Evolutionary conservation across 2,888 invertebrate species (phyloP).

Genomic region (Priocnemis perturbator): DNA sequence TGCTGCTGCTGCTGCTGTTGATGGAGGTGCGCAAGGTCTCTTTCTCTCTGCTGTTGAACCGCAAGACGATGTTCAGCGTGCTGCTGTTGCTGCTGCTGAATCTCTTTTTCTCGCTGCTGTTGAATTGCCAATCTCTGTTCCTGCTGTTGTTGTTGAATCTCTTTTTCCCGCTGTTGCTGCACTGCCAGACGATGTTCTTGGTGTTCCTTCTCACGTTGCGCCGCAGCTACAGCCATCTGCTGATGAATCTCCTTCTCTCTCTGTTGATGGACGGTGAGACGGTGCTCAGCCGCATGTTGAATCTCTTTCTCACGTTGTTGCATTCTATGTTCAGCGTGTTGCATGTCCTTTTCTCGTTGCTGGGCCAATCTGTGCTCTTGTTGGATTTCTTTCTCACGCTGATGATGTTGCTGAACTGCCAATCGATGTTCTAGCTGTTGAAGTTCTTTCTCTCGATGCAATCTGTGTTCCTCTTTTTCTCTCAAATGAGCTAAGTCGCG

Average conservation of each 20-base stretch:
- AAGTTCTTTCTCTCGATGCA: constrained; percentile 71
- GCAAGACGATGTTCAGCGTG: constrained; percentile 64
- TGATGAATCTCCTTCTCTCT: constrained; percentile 73
- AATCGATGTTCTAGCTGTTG: constrained; percentile 66
- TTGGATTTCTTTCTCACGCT: constrained; percentile 70
- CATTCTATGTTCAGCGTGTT: constrained; percentile 60
- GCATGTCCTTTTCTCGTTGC: constrained; percentile 64
- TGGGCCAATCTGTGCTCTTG: constrained; percentile 61
- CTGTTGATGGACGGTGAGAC: constrained; percentile 62
- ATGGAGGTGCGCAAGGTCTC: constrained; percentile 70
- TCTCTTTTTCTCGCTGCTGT: constrained; percentile 66
- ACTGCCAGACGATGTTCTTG: constrained; percentile 66
- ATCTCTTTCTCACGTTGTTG: constrained; percentile 65
- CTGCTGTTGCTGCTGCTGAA: constrained; percentile 64
- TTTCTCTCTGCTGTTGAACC: constrained; percentile 65
- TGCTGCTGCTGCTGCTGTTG: constrained; percentile 71
- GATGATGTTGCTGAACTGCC: constrained; percentile 61
- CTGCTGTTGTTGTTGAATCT: constrained; percentile 69
- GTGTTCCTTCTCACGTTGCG: constrained; percentile 69
- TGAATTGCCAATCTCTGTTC: constrained; percentile 62
- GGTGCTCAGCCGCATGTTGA: constrained; percentile 57
- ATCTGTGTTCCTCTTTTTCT: constrained; percentile 66
- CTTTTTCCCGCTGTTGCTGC: constrained; percentile 64
- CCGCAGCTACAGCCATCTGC: constrained; percentile 62
- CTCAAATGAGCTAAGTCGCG: constrained; percentile 63